phyloP scores from a whole-genome alignment of 2,888 invertebrate species.

The Cheiracanthium punctorium region DNA sequence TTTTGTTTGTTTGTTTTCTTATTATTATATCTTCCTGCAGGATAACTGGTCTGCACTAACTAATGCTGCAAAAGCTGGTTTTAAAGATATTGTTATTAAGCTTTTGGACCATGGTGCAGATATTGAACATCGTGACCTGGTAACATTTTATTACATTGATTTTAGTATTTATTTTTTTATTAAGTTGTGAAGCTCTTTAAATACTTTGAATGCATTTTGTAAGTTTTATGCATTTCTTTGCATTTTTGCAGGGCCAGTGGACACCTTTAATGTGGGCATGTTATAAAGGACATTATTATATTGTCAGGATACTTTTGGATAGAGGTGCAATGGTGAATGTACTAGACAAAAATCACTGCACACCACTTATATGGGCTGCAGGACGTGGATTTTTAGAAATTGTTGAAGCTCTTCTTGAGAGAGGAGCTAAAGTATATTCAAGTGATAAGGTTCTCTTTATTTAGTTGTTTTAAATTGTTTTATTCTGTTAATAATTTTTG shows the following conservation, averaged over 20 bases:
- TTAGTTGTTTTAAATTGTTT: too few species aligned
- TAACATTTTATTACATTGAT: constrained; percentile 75
- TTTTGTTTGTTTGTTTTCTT: background rate
- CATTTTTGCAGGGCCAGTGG: constrained; percentile 89
- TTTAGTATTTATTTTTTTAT: background rate
- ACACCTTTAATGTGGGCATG: constrained; percentile 97
- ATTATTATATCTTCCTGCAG: constrained; percentile 75
- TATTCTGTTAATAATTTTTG: too few species aligned
- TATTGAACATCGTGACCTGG: constrained; percentile 91
- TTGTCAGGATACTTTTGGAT: constrained; percentile 86
- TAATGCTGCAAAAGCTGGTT: constrained; percentile 92
- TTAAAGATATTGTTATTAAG: constrained; percentile 86
- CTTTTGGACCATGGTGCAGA: constrained; percentile 89
- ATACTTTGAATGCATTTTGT: background rate
- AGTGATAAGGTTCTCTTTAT: constrained; percentile 83
- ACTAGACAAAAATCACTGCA: constrained; percentile 95
- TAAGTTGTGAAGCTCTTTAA: background rate
- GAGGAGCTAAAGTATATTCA: constrained; percentile 94
- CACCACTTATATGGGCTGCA: constrained; percentile 94
- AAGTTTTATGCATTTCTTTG: background rate
- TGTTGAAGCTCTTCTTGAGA: constrained; percentile 86
- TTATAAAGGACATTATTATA: constrained; percentile 87
- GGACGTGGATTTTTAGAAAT: constrained; percentile 93
- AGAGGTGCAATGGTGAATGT: constrained; percentile 95
- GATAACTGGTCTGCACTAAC: constrained; percentile 95